Base-by-base conservation (phyloP, 2,888 invertebrate genomes). In the Druceiella hillmani region DNA sequence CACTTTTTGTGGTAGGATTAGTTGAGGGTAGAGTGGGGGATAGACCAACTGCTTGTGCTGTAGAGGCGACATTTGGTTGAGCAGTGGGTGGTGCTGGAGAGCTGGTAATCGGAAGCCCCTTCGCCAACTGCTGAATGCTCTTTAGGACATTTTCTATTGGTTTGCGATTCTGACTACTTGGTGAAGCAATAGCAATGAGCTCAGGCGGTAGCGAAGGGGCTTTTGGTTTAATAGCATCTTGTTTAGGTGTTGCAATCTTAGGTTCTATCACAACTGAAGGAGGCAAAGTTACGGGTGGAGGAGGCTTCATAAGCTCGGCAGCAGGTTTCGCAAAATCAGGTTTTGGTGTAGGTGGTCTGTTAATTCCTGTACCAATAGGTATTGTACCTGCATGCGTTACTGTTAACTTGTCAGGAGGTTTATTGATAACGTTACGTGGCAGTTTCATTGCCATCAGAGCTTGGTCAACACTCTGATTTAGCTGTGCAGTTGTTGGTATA, bases 161-260 rank as follows among this genome's bases (percentile, higher is more conserved):
- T 38, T 64, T 62, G 22, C 68, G 59, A 0, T 71, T 64, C 44
- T 67, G 62, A 7, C 64, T 60, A 34, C 61, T 64, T 1, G 69
- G 70, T 1, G 75, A 69, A 39, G 76, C 75, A 2, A 78, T 68
- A 0, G 78, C 77, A 16, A 78, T 76, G 11, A 78, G 46, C 45
- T 78, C 78, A 0, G 78, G 78, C 0, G 78, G 78, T 12, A 77
- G 52, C 0, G 61, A 58, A 25, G 66, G 65, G 0, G 58, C 53
- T 38, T 65, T 67, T 1, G 53, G 34, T 38, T 69, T 69, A 1
- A 62, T 58, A 1, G 46, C 43, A 3, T 43, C 43, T 14, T 42
- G 10, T 37, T 59, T 60, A 11, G 54, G 35, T 6, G 41, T 33
- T 9, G 24, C 28, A 4, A 36, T 26, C 24, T 40, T 45, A 22